These are phyloP conservation scores for Passerina amoena DNA, from an alignment of 2,113 vertebrate species.

Conservation along the genomic window DNA sequence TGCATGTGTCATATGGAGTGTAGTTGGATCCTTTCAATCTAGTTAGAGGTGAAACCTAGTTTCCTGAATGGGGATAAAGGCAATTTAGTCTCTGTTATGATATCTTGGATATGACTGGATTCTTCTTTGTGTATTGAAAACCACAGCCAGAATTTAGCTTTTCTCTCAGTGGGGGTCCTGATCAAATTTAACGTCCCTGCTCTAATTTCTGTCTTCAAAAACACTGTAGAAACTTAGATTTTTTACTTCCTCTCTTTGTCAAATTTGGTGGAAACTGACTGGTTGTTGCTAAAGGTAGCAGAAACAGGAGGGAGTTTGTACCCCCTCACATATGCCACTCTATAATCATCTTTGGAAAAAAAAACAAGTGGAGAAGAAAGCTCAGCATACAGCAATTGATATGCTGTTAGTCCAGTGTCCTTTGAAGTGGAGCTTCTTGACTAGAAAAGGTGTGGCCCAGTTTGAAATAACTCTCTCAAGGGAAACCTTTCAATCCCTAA, in stretches of 20 bases:
- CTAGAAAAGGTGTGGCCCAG: background rate
- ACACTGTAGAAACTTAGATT: background rate
- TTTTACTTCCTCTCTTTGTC: background rate
- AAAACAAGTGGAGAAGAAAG: background rate
- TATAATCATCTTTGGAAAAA: background rate
- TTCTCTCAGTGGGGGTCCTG: background rate
- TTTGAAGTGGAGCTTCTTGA: background rate
- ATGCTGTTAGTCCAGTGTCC: background rate
- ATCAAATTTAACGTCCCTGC: background rate
- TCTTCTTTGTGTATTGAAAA: background rate
- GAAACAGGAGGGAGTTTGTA: background rate
- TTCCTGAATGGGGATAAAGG: background rate
- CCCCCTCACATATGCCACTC: background rate
- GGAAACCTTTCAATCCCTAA: background rate
- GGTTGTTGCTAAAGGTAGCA: background rate
- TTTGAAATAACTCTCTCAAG: background rate
- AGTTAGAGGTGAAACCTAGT: background rate
- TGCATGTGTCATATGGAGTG: background rate
- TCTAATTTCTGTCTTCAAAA: background rate
- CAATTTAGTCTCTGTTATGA: background rate
- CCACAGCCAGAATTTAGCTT: background rate
- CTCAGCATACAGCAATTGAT: background rate
- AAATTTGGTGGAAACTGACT: background rate
- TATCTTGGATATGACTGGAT: background rate
- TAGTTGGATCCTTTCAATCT: background rate